Evolutionary conservation across 1,140 invertebrate genomes (phyloP), one percentile per base, ranked within the genome.

Genomic region (Drosophila sechellia): DNA sequence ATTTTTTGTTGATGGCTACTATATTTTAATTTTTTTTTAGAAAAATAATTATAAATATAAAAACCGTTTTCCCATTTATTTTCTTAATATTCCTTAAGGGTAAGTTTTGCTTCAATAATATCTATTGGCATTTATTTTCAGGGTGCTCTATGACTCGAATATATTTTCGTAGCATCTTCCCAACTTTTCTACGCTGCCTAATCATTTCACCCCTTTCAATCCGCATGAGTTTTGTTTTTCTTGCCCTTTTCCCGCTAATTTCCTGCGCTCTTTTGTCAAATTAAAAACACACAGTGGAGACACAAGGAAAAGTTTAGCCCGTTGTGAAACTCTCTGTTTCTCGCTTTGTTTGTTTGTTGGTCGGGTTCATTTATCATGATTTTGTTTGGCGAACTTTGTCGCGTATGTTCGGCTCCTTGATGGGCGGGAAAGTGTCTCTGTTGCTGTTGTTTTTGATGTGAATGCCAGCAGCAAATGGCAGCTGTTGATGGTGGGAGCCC

Each of bases 301-400:
- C 65, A 68, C 76, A 68, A 46, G 52, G 53, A 73, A 63, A 85
- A 73, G 55, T 77, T 85, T 77, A 65, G 58, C 54, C 43, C 42
- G 31, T 22, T 48, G 43, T 45, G 20, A 31, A 31, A 15, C 37
- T 45, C 43, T 66, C 48, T 56, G 53, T 55, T 55, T 56, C 48
- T 49, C 57, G 53, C 56, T 68, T 64, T 56, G 50, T 57, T 81
- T 78, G 75, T 72, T 76, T 79, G 81, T 68, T 84, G 73, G 68
- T 89, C 63, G 84, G 65, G 68, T 89, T 89, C 84, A 89, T 89
- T 89, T 89, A 89, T 89, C 84, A 89, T 89, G 84, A 89, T 89
- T 89, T 76, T 89, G 85, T 90, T 89, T 90, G 84, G 77, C 77
- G 79, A 89, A 89, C 69, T 84, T 89, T 70, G 65, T 78, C 73